These are phyloP conservation scores for Pammene fasciana DNA, from an alignment of 2,888 invertebrate genomes.

Conservation along the genomic window DNA sequence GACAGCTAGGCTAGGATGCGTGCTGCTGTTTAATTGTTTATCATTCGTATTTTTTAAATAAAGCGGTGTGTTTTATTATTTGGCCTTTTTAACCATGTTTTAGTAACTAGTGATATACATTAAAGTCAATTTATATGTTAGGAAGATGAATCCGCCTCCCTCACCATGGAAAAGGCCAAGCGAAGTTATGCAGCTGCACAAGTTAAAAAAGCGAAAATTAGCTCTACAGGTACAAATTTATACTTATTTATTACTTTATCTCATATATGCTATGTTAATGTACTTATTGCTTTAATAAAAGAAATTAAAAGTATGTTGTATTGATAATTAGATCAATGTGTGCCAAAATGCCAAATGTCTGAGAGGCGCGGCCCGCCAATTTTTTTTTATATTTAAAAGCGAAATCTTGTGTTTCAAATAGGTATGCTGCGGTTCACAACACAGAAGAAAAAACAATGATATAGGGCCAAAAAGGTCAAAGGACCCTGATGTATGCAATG, in stretches of 20 bases:
- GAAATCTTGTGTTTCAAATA: no score
- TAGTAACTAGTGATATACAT: conserved; percentile 9
- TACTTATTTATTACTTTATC: not conserved
- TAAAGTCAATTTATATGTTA: conserved; percentile 14
- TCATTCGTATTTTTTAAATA: conserved; percentile 19
- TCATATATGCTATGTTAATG: not conserved
- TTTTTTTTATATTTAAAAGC: no score
- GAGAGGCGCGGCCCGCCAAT: no score
- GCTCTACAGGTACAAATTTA: conserved; percentile 87
- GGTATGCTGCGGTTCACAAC: no score
- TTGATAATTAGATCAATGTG: not conserved
- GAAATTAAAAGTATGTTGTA: not conserved
- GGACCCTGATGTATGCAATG: no score
- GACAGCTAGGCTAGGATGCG: conserved; percentile 24
- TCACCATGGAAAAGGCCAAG: conserved; percentile 85
- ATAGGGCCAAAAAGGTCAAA: no score
- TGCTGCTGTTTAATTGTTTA: conserved; percentile 33
- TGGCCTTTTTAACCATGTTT: conserved; percentile 15
- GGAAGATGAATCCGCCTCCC: conserved; percentile 66
- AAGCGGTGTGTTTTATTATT: conserved; percentile 1
- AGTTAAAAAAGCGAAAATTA: conserved; percentile 89
- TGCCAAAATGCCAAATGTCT: not conserved
- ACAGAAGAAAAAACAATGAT: no score
- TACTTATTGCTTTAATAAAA: not conserved
- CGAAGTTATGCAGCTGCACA: conserved; percentile 88